These are phyloP conservation scores for Arenicola marina DNA, from an alignment of 2,888 invertebrate species.

Conservation along the genomic window DNA sequence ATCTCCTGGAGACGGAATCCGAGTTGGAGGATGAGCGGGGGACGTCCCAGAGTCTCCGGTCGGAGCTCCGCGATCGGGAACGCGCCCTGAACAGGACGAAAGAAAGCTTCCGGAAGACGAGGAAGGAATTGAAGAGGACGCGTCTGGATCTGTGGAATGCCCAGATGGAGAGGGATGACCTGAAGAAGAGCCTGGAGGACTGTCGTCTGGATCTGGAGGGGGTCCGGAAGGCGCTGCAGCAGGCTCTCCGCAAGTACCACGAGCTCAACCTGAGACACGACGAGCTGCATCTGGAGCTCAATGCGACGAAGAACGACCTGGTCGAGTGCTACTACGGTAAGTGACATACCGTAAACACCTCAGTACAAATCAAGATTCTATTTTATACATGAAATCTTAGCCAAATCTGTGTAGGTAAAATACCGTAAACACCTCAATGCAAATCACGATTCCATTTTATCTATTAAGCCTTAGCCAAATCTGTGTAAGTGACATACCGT, in stretches of 20 bases:
- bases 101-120: constrained; percentile 1
- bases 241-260: constrained; percentile 18
- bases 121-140: neutral
- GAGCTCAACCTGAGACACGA: constrained; percentile 22
- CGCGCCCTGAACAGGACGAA: constrained; percentile 10
- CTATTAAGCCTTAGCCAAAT: no score
- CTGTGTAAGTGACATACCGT: no score
- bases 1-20: constrained; percentile 12
- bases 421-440: no score
- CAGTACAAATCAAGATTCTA: no score
- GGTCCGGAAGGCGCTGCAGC: neutral
- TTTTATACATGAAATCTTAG: no score
- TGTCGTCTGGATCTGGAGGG: constrained; percentile 8
- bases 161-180: constrained; percentile 3
- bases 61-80: constrained; percentile 3
- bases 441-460: no score
- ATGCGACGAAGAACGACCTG: constrained; percentile 7
- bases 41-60: neutral
- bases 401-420: no score
- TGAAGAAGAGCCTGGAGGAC: neutral
- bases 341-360: no score
- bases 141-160: neutral
- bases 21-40: constrained; percentile 1
- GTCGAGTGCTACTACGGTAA: constrained; percentile 24
- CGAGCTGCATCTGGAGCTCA: constrained; percentile 5